These are phyloP conservation scores for Ctenodactylus gundi DNA, from an alignment of 2,113 vertebrate genomes.

Conservation along the genomic window DNA sequence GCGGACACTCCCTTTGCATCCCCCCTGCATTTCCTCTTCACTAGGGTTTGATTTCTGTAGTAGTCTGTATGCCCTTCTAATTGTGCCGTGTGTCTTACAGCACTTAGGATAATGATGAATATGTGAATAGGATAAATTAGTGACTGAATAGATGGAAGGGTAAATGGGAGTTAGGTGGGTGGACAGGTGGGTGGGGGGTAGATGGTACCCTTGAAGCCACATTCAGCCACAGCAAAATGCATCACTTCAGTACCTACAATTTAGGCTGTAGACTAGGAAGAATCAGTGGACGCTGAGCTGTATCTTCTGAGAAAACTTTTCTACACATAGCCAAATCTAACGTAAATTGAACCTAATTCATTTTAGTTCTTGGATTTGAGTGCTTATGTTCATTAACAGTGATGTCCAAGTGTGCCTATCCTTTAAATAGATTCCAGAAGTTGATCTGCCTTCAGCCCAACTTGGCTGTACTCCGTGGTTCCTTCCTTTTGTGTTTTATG, in stretches of 20 bases:
- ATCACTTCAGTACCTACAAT: background rate
- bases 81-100: background rate
- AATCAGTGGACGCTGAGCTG: background rate
- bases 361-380: background rate
- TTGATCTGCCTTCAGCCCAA: background rate
- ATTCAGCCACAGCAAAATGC: background rate
- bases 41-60: background rate
- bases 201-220: background rate
- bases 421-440: background rate
- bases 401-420: background rate
- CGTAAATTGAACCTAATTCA: background rate
- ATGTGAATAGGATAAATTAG: background rate
- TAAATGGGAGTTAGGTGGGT: background rate
- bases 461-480: slow-evolving; percentile 24
- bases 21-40: background rate
- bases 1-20: background rate
- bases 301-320: background rate
- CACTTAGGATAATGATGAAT: background rate
- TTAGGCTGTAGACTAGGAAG: background rate
- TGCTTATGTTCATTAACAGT: background rate
- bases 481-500: slow-evolving; percentile 49
- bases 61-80: background rate
- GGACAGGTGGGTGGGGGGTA: background rate
- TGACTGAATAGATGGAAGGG: background rate
- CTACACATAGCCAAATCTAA: background rate